These are phyloP conservation scores for Lasioglossum calceatum DNA, from an alignment of 2,888 invertebrate species.

Conservation along the genomic window DNA sequence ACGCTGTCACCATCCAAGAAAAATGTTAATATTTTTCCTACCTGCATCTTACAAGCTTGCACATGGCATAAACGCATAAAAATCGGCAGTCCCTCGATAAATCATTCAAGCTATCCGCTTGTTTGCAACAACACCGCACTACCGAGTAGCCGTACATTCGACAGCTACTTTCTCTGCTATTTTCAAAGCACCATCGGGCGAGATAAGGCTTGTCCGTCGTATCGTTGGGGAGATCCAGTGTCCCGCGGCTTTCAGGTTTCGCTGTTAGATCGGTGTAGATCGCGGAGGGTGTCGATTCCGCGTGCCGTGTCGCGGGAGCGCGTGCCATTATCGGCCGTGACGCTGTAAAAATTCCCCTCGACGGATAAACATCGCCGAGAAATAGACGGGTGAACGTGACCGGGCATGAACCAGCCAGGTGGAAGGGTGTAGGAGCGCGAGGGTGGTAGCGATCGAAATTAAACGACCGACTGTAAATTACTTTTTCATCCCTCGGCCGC, in stretches of 20 bases:
- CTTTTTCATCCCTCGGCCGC: constrained; percentile 30
- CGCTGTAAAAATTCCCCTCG: constrained; percentile 33
- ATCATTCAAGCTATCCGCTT: no score
- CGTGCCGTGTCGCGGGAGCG: no score
- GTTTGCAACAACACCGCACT: no score
- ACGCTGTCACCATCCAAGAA: no score
- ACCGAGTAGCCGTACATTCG: no score
- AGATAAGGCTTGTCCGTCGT: neutral
- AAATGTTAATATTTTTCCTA: no score
- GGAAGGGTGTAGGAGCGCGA: neutral
- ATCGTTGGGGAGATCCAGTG: neutral
- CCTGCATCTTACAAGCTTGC: no score
- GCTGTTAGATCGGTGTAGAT: neutral
- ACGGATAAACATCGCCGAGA: constrained; percentile 32
- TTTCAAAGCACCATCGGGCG: neutral
- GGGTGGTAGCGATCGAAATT: constrained; percentile 28
- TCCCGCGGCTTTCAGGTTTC: neutral
- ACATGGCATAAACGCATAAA: no score
- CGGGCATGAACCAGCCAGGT: constrained; percentile 30
- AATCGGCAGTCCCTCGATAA: no score
- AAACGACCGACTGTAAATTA: constrained; percentile 38
- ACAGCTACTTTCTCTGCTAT: no score
- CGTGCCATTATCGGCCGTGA: constrained; percentile 18
- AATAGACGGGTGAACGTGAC: constrained; percentile 41
- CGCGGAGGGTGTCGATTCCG: neutral